Evolutionary conservation across 2,797 vertebrate genomes (phyloP), one percentile per base, ranked within the genome.

Genomic region (Pipistrellus kuhlii): DNA sequence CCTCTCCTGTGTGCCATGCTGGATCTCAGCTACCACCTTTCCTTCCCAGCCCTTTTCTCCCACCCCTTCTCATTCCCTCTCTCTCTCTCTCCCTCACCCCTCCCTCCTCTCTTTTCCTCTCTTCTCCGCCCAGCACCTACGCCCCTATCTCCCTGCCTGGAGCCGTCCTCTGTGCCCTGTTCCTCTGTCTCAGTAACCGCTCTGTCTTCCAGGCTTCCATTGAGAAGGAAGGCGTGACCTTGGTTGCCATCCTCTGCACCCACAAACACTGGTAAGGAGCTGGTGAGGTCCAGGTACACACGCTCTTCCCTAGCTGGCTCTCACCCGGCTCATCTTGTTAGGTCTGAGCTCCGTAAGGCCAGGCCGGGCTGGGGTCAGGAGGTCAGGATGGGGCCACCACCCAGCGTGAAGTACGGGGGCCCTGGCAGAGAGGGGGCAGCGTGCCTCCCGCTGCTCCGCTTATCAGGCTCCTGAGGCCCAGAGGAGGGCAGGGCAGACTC

Each of bases 181-280:
- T 51, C 18, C 68, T 35, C 21, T 23, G 6, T 48, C 75, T 95
- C 72, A 78, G 69, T 30, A 0, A 10, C 30, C 44, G 13, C 64
- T 83, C 8, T 85, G 57, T 84, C 90, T 82, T 95, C 53, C 96
- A 99, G 99, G 98, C 98, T 83, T 99, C 97, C 88, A 98, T 99
- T 8, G 98, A 99, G 94, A 98, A 99, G 94, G 99, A 99, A 84
- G 99, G 98, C 4, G 99, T 98, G 77, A 98, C 97, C 10, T 97
- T 99, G 89, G 99, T 99, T 94, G 99, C 99, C 85, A 99, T 99
- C 96, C 98, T 99, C 66, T 99, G 99, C 69, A 99, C 99, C 71
- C 99, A 99, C 97, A 99, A 99, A 97, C 99, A 99, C 97, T 99
- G 99, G 99, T 99, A 98, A 99, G 99, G 81, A 68, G 20, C 75